Base-by-base conservation (phyloP, 2,113 vertebrate genomes). In the Megaleporinus macrocephalus region DNA sequence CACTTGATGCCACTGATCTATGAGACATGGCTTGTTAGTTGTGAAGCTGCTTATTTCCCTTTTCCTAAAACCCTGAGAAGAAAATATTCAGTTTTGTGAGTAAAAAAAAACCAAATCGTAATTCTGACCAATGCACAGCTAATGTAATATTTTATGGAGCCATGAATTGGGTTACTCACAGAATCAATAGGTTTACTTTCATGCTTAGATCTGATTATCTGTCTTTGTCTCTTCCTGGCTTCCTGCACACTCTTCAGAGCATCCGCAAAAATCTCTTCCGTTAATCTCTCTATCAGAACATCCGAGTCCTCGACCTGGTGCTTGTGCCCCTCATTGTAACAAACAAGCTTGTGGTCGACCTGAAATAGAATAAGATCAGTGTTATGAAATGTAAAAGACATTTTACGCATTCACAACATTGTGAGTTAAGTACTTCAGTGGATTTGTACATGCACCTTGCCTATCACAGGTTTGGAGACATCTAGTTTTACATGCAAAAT, bases 1-100 rank as follows among this genome's bases (percentile, higher is more conserved):
- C 82, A 87, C 88, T 18, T 89, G 91, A 57, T 83, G 84, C 93
- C 92, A 94, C 26, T 87, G 89, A 53, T 94, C 92, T 66, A 72
- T 86, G 62, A 83, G 88, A 76, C 82, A 84, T 16, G 84, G 79
- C 20, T 76, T 80, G 26, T 73, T 79, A 61, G 76, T 26, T 59
- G 22, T 85, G 16, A 51, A 61, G 63, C 62, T 74, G 33, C 66
- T 53, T 18, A 74, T 76, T 41, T 88, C 84, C 24, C 12, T 10
- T 11, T 88, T 88, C 66, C 83, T 90, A 33, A 76, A 66, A n/a
- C 76, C 85, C 85, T 91, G 78, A 36, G 49, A 9, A 24, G 36
- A 59, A 83, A 59, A 29, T 12, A 30, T 73, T 55, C 66, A 71
- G 22, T 1, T 55, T 33, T 47, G 26, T 22, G 30, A 6, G 16